Evolutionary conservation across 37 sponge, comb jelly and placozoan species (phyloP).

Genomic region (Haliclona indistincta): DNA sequence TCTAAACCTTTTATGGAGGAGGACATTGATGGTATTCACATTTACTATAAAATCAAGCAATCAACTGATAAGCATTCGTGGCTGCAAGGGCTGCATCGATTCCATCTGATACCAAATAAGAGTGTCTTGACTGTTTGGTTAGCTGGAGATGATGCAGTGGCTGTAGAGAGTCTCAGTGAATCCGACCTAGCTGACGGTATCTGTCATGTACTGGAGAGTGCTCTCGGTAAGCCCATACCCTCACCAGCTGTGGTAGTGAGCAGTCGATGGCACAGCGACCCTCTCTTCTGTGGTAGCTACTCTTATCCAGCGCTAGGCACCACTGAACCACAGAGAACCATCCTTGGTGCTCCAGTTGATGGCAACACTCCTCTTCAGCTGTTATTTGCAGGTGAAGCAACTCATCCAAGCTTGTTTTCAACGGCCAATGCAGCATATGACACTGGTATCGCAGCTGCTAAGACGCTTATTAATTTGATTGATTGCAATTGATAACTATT

Average conservation of each 20-base stretch:
- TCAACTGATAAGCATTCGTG: background rate
- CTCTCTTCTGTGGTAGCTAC: constrained; percentile 11
- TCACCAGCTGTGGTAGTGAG: background rate
- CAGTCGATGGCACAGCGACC: background rate
- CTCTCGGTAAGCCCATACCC: constrained; percentile 14
- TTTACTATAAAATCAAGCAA: background rate
- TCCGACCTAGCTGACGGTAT: background rate
- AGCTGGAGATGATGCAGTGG: background rate
- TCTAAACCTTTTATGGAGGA: background rate
- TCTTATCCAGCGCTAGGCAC: background rate
- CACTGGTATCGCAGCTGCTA: constrained; percentile 36
- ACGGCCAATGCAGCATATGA: constrained; percentile 29
- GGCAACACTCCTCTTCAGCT: background rate
- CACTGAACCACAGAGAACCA: background rate
- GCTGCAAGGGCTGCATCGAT: too few relatives aligned
- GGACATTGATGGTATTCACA: background rate
- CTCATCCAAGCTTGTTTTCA: constrained; percentile 4
- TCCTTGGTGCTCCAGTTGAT: background rate
- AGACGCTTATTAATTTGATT: too few relatives aligned
- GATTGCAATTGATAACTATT: too few relatives aligned
- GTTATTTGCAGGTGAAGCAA: constrained; percentile 51
- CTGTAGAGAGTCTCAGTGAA: background rate
- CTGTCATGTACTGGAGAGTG: background rate
- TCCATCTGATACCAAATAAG: too few relatives aligned
- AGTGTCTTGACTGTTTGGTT: background rate